Evolutionary conservation across 2,797 vertebrate species (phyloP).

Genomic region (Lutjanus argentimaculatus): DNA sequence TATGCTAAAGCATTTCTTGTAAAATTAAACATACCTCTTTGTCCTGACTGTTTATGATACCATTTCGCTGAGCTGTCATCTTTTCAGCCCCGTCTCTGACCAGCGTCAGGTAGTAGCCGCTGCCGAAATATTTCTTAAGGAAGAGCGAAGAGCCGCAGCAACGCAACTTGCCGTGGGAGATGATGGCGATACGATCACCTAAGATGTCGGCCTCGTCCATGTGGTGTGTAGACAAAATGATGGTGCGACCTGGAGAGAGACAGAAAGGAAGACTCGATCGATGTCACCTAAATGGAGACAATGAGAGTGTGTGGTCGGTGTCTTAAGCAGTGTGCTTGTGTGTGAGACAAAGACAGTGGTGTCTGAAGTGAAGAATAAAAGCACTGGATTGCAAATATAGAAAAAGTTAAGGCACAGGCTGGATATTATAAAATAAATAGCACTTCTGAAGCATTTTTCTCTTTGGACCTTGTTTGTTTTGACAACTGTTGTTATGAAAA

Average conservation of each 20-base stretch:
- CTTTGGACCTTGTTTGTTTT: constrained; percentile 45
- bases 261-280: neutral
- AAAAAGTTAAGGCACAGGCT: constrained; percentile 6
- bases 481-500: constrained; percentile 39
- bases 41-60: constrained; percentile 29
- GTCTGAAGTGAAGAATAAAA: constrained; percentile 12
- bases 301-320: neutral
- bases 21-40: constrained; percentile 29
- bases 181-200: constrained; percentile 96
- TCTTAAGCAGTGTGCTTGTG: neutral
- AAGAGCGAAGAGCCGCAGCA: constrained; percentile 97
- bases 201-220: constrained; percentile 99
- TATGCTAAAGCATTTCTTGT: no score
- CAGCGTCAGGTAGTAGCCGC: constrained; percentile 97
- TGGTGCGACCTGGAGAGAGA: constrained; percentile 90
- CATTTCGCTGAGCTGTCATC: constrained; percentile 61
- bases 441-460: constrained; percentile 1
- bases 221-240: constrained; percentile 97
- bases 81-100: constrained; percentile 86
- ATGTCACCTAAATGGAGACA: neutral
- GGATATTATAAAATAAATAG: constrained; percentile 5
- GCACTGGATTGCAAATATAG: neutral
- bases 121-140: constrained; percentile 95
- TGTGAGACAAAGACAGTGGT: neutral
- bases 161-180: constrained; percentile 94